These are phyloP conservation scores for Campoplex capitator DNA, from an alignment of 2,888 invertebrate genomes.

Conservation along the genomic window DNA sequence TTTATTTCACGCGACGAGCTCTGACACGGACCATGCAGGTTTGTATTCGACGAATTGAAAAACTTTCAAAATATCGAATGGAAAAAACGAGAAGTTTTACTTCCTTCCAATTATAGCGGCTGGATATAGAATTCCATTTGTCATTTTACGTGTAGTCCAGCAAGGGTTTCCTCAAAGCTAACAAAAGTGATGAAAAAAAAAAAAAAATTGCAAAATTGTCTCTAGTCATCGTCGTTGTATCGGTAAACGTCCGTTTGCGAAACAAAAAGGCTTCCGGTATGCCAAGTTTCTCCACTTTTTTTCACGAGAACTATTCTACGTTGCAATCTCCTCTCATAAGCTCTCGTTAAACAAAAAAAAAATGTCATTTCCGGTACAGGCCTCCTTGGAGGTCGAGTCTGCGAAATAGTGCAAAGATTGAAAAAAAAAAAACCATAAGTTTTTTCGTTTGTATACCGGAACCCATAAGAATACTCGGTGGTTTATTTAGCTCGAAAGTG, in stretches of 20 bases:
- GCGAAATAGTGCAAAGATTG: not conserved
- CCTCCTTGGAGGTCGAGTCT: not conserved
- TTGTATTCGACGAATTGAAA: not conserved
- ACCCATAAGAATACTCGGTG: not conserved
- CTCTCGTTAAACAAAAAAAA: not conserved
- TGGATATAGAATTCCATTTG: not conserved
- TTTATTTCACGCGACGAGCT: slow-evolving; percentile 38
- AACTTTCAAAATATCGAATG: slow-evolving; percentile 18
- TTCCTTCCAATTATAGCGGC: not conserved
- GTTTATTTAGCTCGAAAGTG: not conserved
- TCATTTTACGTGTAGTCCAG: not conserved
- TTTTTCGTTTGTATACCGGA: not conserved
- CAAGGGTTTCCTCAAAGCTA: not conserved
- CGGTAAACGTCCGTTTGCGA: not conserved
- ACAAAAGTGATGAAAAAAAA: not conserved
- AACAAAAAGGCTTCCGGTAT: not conserved
- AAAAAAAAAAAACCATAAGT: not conserved
- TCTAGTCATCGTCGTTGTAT: not conserved
- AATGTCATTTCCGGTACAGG: slow-evolving; percentile 2
- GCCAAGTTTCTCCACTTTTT: slow-evolving; percentile 4
- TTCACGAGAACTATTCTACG: not conserved
- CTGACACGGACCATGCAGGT: not conserved
- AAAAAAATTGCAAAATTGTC: not conserved
- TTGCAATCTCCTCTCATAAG: not conserved
- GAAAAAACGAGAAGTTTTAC: not conserved